Evolutionary conservation across 2,113 vertebrate genomes (phyloP).

Genomic region (Thunnus thynnus): DNA sequence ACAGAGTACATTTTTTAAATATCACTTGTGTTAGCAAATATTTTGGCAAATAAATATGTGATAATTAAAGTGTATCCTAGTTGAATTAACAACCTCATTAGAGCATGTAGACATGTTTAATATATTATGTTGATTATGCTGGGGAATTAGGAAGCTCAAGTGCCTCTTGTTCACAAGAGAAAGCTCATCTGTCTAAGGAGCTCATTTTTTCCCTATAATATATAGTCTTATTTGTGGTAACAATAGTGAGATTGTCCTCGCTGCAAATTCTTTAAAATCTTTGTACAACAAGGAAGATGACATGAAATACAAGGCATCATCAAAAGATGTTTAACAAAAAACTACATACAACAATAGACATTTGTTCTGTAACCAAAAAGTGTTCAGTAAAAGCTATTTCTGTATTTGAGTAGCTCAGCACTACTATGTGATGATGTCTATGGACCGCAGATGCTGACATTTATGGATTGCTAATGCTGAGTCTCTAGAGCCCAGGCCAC

Average conservation of each 20-base stretch:
- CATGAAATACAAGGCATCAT: not conserved
- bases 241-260: not conserved
- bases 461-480: slow-evolving; percentile 38
- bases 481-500: slow-evolving; percentile 31
- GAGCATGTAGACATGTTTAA: slow-evolving; percentile 4
- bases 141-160: not conserved
- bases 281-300: not conserved
- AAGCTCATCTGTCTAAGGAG: not conserved
- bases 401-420: slow-evolving; percentile 1
- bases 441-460: slow-evolving; percentile 45
- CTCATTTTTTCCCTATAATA: not conserved
- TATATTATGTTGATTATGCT: slow-evolving; percentile 12
- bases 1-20: not conserved
- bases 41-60: slow-evolving; percentile 8
- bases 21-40: not conserved
- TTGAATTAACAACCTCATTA: slow-evolving; percentile 18
- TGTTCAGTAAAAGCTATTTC: not conserved
- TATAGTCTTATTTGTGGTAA: not conserved
- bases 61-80: not conserved
- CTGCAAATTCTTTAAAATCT: not conserved
- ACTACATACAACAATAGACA: not conserved
- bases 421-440: not conserved
- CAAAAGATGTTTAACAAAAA: too few relatives aligned
- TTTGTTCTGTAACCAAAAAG: not conserved
- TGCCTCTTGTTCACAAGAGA: slow-evolving; percentile 8